Evolutionary conservation across 2,888 invertebrate species (phyloP).

Genomic region (Diarsia brunnea): DNA sequence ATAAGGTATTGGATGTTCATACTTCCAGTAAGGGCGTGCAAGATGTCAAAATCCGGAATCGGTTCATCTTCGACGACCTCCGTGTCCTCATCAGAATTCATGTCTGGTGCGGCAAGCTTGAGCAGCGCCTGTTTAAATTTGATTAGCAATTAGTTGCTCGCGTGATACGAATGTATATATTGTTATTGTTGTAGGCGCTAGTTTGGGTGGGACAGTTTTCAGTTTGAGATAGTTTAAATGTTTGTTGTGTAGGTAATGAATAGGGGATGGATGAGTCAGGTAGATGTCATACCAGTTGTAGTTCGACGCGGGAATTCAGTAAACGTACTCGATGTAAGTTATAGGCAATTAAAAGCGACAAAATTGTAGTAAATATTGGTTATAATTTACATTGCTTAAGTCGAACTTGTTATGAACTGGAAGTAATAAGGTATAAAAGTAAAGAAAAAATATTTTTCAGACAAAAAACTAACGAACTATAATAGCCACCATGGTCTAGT

Average conservation of each 20-base stretch:
- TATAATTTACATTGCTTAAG: neutral
- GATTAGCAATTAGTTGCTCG: slow-evolving; percentile 76
- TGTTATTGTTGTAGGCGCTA: slow-evolving; percentile 46
- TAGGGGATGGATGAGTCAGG: neutral
- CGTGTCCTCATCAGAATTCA: slow-evolving; percentile 81
- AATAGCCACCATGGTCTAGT: slow-evolving; percentile 2
- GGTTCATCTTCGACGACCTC: slow-evolving; percentile 79
- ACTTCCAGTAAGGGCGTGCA: slow-evolving; percentile 83
- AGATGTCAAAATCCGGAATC: slow-evolving; percentile 77
- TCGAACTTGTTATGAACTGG: neutral
- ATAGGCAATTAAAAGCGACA: neutral
- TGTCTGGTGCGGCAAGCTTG: slow-evolving; percentile 85
- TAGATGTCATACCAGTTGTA: neutral
- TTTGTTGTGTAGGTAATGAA: neutral
- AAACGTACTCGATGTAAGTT: neutral
- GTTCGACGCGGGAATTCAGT: neutral
- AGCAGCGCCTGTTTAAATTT: slow-evolving; percentile 83
- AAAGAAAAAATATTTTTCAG: neutral
- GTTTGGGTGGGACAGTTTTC: slow-evolving; percentile 32
- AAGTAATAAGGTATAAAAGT: neutral
- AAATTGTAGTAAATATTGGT: neutral
- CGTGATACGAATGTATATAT: slow-evolving; percentile 58
- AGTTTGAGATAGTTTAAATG: slow-evolving; percentile 12
- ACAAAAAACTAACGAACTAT: neutral
- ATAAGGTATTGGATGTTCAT: slow-evolving; percentile 71